Evolutionary conservation across 2,888 invertebrate genomes (phyloP), one percentile per base, ranked within the genome.

Genomic region (Diarsia brunnea): DNA sequence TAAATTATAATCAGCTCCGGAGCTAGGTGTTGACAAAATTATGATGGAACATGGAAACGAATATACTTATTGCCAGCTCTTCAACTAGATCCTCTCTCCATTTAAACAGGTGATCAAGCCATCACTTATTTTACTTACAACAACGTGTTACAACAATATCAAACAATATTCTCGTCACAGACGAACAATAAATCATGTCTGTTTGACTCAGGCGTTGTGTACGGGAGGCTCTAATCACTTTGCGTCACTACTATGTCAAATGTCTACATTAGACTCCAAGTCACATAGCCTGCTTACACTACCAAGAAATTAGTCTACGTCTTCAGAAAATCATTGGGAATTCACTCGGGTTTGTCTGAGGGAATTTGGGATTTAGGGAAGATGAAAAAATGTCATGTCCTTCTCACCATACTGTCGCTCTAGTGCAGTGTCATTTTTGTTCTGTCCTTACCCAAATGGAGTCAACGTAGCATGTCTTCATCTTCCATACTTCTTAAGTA

Each of bases 141-240:
- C 3, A 75, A 65, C n/a, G 19, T 64, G 24, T 45, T 24, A 65
- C 24, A 64, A 65, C 24, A 27, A 65, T 60, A 38, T 58, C 1
- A n/a, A 55, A 53, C 24, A 55, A 60, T 55, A 79, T 84, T 64
- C 67, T 47, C 4, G 47, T 14, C 70, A 73, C 81, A 63, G 1
- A 45, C 67, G 10, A 4, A 12, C 14, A 66, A 84, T 83, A 84
- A 69, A 83, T 83, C 81, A 84, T 47, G 3, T 53, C 4, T 63
- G 81, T 71, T 77, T 84, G 68, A 71, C 65, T 69, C 38, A 4
- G 66, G 31, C 38, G 31, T 24, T 77, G 19, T 84, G 84, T 67
- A 82, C 24, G 77, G 82, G 64, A 76, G 81, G 63, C n/a, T 51
- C 84, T 84, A 84, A 82, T 84, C 81, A 84, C 60, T 77, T 63